These are phyloP conservation scores for Drosophila kambysellisi DNA, from an alignment of 2,888 invertebrate species.

Conservation along the genomic window DNA sequence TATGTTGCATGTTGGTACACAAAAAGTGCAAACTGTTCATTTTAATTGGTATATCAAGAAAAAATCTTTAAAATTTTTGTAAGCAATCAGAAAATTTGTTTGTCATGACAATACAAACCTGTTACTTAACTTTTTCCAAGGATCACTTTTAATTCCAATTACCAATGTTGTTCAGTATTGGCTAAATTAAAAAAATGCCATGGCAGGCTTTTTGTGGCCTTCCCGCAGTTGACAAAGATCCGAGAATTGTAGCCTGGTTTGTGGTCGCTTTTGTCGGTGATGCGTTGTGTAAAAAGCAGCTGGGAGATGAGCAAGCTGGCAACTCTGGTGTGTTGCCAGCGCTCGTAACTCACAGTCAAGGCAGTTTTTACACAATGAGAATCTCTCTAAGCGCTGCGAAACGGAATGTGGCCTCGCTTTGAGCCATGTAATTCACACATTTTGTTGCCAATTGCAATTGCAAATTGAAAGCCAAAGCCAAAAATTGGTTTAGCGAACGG, in stretches of 20 bases:
- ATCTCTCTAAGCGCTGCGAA: constrained; percentile 33
- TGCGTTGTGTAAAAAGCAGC: constrained; percentile 41
- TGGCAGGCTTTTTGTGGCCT: not conserved
- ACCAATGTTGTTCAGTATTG: not conserved
- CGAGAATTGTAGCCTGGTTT: constrained; percentile 1
- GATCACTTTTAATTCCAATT: not conserved
- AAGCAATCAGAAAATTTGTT: not conserved
- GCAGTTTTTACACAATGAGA: constrained; percentile 25
- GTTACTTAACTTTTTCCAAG: not conserved
- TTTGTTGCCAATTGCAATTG: constrained; percentile 52
- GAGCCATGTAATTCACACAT: constrained; percentile 52
- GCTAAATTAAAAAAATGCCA: not conserved
- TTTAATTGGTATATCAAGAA: not conserved
- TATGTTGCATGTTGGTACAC: not conserved
- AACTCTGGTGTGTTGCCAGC: constrained; percentile 3
- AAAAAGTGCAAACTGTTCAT: not conserved
- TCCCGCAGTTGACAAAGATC: not conserved
- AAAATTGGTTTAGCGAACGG: constrained; percentile 40
- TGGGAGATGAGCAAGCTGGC: constrained; percentile 14
- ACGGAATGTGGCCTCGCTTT: constrained; percentile 13
- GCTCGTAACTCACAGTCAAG: constrained; percentile 30
- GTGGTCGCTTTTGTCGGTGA: constrained; percentile 10
- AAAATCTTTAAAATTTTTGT: not conserved
- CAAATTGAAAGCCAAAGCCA: constrained; percentile 64
- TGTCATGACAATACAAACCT: not conserved